phyloP scores from a whole-genome alignment of 2,797 vertebrate species.

The Pachyuromys duprasi region DNA sequence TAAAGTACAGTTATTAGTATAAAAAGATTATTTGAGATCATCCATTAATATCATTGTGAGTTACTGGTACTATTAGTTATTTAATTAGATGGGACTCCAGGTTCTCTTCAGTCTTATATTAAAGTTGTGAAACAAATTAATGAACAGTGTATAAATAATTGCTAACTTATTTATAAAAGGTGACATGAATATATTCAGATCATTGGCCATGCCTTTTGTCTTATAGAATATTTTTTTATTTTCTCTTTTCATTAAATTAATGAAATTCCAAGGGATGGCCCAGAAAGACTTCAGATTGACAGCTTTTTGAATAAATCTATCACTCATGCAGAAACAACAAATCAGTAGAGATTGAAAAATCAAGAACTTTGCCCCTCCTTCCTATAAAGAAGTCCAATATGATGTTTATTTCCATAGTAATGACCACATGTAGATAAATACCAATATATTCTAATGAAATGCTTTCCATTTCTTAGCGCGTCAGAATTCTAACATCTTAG shows the following conservation, averaged over 20 bases:
- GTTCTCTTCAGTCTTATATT: neutral
- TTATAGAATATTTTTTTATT: neutral
- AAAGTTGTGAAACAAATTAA: neutral
- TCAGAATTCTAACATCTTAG: slow-evolving; percentile 22
- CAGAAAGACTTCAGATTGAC: neutral
- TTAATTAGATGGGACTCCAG: neutral
- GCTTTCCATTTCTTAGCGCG: neutral
- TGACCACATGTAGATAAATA: neutral
- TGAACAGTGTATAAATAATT: neutral
- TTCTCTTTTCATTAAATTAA: neutral
- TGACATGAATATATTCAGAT: neutral
- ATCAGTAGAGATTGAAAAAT: neutral
- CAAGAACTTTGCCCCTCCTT: neutral
- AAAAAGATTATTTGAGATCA: slow-evolving; percentile 16
- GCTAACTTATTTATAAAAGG: neutral
- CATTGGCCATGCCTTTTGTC: neutral
- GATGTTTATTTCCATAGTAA: slow-evolving; percentile 25
- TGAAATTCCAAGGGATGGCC: slow-evolving; percentile 31
- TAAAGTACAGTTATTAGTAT: neutral
- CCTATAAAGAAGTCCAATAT: neutral
- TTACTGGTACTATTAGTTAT: neutral
- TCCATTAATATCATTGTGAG: neutral
- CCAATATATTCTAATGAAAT: neutral
- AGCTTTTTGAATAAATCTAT: slow-evolving; percentile 28
- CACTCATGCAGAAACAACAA: slow-evolving; percentile 23